Base-by-base conservation (phyloP, 2,888 invertebrate genomes). In the Nephrocerus scutellatus region DNA sequence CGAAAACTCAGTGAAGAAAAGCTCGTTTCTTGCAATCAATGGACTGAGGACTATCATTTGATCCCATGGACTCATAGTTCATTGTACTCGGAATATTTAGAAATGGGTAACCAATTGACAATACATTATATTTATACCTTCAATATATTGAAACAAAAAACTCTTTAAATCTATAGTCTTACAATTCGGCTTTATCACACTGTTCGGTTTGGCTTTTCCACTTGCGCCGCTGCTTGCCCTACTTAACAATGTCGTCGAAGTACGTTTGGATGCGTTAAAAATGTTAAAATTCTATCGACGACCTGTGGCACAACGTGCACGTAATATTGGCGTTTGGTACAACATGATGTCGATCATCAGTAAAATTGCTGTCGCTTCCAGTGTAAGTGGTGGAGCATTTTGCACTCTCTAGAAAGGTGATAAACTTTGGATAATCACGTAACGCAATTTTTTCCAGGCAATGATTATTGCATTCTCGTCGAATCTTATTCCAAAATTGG, bases 201-300 rank as follows among this genome's bases (percentile, higher is more conserved):
- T 90, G 28, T 90, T 90, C 57, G 87, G 88, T 18, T 79, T 84
- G 21, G 88, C 88, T 2, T 89, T 90, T 66, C 89, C 89, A 0
- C 61, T 90, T 45, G 89, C 86, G 0, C 89, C 89, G 2, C 63
- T 89, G 2, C 81, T 88, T 65, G 87, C 88, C 2, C 68, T 89
- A 23, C 66, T 85, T 19, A 89, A 88, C 63, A 90, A 90, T 62
- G 72, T 87, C 15, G 68, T 90, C 30, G 89, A 90, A 68, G 84
- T 89, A 71, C 74, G 88, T 18, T 67, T 85, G 40, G 88, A 89
- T 67, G 88, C 87, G 16, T 80, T 80, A 50, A 89, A 89, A 66
- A 81, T 87, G 62, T 70, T 87, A 6, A 79, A 77, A 36, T 80
- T 82, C 51, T 79, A 77, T 51, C 71, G 84, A 21, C 69, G 87